Percentiles rank a stretch among this genome's conserved stretches.
Conservation (phyloP, 2,888 invertebrate genomes). For the Venustoraphidia nigricollis region DNA sequence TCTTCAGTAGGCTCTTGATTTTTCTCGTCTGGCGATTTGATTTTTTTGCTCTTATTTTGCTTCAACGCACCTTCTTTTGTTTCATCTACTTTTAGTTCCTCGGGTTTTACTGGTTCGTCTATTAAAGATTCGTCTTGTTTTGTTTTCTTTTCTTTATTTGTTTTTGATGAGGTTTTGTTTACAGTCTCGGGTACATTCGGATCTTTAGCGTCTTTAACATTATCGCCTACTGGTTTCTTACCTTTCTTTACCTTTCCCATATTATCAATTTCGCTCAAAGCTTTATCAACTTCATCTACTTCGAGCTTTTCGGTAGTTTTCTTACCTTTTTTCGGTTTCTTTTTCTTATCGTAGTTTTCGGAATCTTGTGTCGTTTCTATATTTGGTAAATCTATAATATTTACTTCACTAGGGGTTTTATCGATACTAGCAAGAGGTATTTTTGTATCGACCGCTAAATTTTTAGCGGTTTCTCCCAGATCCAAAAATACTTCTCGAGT, state of each 20-base stretch:
- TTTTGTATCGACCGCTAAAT: constrained; percentile 18
- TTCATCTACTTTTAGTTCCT: too few relatives aligned
- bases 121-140: background rate
- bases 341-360: constrained; percentile 13
- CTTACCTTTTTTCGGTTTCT: constrained; percentile 17
- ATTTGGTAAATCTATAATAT: constrained; percentile 18
- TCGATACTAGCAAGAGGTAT: constrained; percentile 10
- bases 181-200: constrained; percentile 3
- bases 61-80: background rate
- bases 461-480: constrained; percentile 20
- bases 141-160: background rate
- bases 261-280: constrained; percentile 28
- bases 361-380: constrained; percentile 12
- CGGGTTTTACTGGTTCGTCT: background rate
- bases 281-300: constrained; percentile 31
- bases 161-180: background rate
- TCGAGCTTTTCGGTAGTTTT: constrained; percentile 13
- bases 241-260: constrained; percentile 20
- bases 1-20: too few relatives aligned
- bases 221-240: constrained; percentile 11
- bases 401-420: constrained; percentile 17
- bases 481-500: too few relatives aligned
- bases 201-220: constrained; percentile 13
- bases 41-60: background rate
- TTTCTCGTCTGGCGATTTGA: too few relatives aligned